A percentile compares a stretch with the other conserved stretches of the same genome.
Evolutionary conservation across 30 jellyfish, hydroid and myxozoan genomes (phyloP).

Genomic region (Sanderia malayensis): DNA sequence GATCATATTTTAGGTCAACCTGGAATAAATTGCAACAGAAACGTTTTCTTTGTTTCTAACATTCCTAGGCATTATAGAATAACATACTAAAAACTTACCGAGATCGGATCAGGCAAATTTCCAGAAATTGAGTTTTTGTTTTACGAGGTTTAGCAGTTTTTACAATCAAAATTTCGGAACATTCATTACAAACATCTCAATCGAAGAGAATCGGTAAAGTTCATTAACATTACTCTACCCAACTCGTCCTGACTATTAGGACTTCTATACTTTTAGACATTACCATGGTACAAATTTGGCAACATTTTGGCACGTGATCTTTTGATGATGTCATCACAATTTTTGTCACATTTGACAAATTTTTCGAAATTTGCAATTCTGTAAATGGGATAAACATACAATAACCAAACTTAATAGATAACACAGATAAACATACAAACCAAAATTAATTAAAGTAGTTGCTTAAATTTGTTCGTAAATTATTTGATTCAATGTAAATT

Average conservation of each 20-base stretch:
- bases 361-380: conserved; percentile 1
- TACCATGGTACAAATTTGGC: conserved; percentile 18
- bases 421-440: conserved; percentile 5
- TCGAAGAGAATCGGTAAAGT: not conserved
- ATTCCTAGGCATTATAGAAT: conserved; percentile 8
- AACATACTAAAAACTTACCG: conserved; percentile 27
- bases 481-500: not conserved
- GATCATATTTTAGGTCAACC: conserved; percentile 10
- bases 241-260: conserved; percentile 12
- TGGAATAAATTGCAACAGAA: conserved; percentile 16
- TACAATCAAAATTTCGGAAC: conserved; percentile 4
- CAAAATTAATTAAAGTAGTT: conserved; percentile 1
- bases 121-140: conserved; percentile 15
- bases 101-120: conserved; percentile 26
- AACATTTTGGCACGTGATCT: conserved; percentile 16
- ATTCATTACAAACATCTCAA: not conserved
- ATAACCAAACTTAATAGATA: too few species aligned
- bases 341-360: not conserved
- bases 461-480: conserved; percentile 5
- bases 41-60: conserved; percentile 13
- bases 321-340: conserved; percentile 12
- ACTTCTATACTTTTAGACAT: conserved; percentile 7
- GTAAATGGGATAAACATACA: too few species aligned
- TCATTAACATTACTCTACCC: conserved; percentile 7
- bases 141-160: conserved; percentile 16